These are phyloP conservation scores for Portunus trituberculatus DNA, from an alignment of 1,140 invertebrate genomes.

Conservation along the genomic window DNA sequence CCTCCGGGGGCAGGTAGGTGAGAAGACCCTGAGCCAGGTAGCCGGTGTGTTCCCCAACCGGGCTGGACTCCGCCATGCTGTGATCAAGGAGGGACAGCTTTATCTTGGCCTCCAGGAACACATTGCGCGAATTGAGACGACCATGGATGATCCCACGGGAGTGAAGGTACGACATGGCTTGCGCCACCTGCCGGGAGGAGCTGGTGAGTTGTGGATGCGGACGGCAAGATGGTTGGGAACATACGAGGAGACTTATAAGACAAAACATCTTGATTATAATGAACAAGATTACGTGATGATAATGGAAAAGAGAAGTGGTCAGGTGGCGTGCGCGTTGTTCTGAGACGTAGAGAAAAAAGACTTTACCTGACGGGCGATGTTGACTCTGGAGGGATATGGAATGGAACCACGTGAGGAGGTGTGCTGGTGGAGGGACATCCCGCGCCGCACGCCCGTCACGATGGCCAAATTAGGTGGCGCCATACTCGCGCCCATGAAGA, in stretches of 20 bases:
- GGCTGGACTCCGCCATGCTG: slow-evolving; percentile 79
- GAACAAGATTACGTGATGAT: background rate
- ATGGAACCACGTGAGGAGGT: slow-evolving; percentile 78
- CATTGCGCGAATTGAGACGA: slow-evolving; percentile 81
- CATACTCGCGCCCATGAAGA: slow-evolving; percentile 82
- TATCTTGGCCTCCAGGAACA: slow-evolving; percentile 81
- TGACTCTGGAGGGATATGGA: slow-evolving; percentile 79
- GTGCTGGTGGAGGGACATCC: slow-evolving; percentile 73
- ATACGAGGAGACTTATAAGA: background rate
- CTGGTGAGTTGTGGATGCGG: background rate
- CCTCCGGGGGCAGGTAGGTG: slow-evolving; percentile 73
- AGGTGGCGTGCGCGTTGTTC: background rate
- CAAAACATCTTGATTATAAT: no score
- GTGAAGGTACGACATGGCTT: slow-evolving; percentile 82
- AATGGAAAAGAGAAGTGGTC: background rate
- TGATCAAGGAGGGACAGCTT: slow-evolving; percentile 82
- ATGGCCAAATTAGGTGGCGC: slow-evolving; percentile 80
- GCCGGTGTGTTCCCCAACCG: slow-evolving; percentile 55
- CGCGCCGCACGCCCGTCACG: slow-evolving; percentile 79
- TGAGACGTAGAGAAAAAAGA: background rate
- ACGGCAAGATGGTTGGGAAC: background rate
- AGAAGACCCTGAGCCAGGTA: slow-evolving; percentile 74
- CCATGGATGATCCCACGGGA: slow-evolving; percentile 81
- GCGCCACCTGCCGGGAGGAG: slow-evolving; percentile 63
- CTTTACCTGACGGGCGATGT: slow-evolving; percentile 80